These are phyloP conservation scores for Hirtodrosophila alboralis DNA, from an alignment of 2,888 invertebrate genomes.

Conservation along the genomic window DNA sequence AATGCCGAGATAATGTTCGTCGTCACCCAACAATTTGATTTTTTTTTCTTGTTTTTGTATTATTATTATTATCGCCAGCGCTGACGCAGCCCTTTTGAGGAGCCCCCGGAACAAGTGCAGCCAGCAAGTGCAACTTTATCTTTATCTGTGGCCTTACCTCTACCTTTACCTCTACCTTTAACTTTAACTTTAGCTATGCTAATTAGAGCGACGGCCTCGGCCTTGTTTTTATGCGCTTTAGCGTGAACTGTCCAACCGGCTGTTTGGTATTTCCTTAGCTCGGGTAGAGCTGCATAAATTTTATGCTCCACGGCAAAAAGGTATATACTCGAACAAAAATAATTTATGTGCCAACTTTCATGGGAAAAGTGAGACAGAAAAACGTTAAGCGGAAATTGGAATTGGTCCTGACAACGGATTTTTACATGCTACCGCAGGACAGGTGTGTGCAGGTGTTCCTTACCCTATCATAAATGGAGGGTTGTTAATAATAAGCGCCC, in stretches of 20 bases:
- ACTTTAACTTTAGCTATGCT: slow-evolving; percentile 58
- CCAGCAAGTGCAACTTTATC: slow-evolving; percentile 39
- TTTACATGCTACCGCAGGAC: slow-evolving; percentile 53
- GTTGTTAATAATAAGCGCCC: slow-evolving; percentile 29
- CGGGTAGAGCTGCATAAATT: slow-evolving; percentile 68
- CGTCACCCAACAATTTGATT: slow-evolving; percentile 55
- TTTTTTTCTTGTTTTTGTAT: slow-evolving; percentile 12
- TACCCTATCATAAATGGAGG: slow-evolving; percentile 29
- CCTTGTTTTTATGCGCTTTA: slow-evolving; percentile 78
- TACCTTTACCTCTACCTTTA: slow-evolving; percentile 8
- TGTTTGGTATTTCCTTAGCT: slow-evolving; percentile 29
- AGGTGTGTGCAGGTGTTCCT: slow-evolving; percentile 42
- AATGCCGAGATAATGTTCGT: slow-evolving; percentile 64
- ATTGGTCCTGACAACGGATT: slow-evolving; percentile 67
- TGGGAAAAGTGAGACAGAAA: slow-evolving; percentile 67
- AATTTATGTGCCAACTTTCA: slow-evolving; percentile 74
- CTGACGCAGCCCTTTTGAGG: slow-evolving; percentile 46
- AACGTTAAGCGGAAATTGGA: slow-evolving; percentile 69
- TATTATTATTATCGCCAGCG: slow-evolving; percentile 36
- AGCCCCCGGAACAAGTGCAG: slow-evolving; percentile 56
- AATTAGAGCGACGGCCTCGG: slow-evolving; percentile 76
- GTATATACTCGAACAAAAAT: slow-evolving; percentile 21
- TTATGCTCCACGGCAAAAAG: slow-evolving; percentile 65
- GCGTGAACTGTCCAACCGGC: slow-evolving; percentile 58
- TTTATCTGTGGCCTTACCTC: slow-evolving; percentile 31